These are phyloP conservation scores for Ophioninae sp. DNA, from an alignment of 2,888 invertebrate genomes.

Conservation along the genomic window DNA sequence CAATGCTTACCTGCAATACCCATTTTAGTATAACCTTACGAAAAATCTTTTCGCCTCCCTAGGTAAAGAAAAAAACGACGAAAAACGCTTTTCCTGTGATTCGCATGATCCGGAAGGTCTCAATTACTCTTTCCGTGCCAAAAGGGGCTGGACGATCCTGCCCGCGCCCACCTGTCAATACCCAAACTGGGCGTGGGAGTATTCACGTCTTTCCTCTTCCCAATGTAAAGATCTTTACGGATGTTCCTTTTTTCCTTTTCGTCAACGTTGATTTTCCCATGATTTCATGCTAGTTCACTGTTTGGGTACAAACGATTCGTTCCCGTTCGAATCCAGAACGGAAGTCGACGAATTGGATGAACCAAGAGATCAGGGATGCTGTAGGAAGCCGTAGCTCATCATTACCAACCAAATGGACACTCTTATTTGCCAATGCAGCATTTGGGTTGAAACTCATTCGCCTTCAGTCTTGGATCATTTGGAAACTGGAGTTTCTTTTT, in stretches of 20 bases:
- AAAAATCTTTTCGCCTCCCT: conserved; percentile 59
- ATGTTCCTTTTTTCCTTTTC: background rate
- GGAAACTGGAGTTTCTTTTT: too few species aligned
- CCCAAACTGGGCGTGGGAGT: conserved; percentile 53
- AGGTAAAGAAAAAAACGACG: conserved; percentile 16
- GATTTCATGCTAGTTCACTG: conserved; percentile 37
- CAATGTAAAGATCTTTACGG: background rate
- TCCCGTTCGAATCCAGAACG: conserved; percentile 12
- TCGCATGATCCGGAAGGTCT: conserved; percentile 68
- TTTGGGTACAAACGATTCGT: conserved; percentile 39
- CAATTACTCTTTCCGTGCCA: conserved; percentile 73
- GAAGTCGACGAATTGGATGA: conserved; percentile 17
- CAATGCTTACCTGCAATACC: conserved; percentile 64
- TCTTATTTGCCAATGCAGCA: background rate
- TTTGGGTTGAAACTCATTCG: too few species aligned
- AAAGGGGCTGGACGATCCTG: conserved; percentile 21
- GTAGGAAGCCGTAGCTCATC: background rate
- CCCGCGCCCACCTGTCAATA: conserved; percentile 57
- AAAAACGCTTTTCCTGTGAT: conserved; percentile 36
- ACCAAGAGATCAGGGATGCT: background rate
- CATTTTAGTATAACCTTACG: conserved; percentile 69
- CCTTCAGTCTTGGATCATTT: too few species aligned
- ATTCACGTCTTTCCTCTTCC: conserved; percentile 43
- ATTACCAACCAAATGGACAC: background rate
- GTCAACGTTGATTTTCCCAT: conserved; percentile 4